phyloP scores from a whole-genome alignment of 2,113 vertebrate species.

The Eretmochelys imbricata region DNA sequence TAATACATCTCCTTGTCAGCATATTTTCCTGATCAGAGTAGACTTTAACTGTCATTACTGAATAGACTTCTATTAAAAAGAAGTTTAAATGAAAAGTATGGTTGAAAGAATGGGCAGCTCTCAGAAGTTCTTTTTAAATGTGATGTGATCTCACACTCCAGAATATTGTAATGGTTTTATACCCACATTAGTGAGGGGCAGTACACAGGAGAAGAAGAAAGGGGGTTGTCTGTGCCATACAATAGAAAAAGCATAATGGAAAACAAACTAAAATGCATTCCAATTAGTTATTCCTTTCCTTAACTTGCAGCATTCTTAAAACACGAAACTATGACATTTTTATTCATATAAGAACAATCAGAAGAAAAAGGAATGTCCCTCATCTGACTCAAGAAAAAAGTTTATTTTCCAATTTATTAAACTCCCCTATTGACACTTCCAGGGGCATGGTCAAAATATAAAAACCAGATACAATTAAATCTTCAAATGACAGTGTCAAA shows the following conservation, averaged over 20 bases:
- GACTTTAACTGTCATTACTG: background rate
- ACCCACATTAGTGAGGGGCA: background rate
- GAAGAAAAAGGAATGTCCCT: background rate
- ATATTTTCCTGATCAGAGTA: background rate
- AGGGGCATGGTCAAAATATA: background rate
- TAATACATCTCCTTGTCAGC: fast-evolving
- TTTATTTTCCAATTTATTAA: background rate
- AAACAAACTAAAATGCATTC: background rate
- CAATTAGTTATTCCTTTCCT: background rate
- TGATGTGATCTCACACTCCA: fast-evolving
- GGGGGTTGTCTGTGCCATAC: background rate
- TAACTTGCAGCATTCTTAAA: too few species aligned
- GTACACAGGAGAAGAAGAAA: background rate
- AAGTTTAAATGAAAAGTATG: background rate
- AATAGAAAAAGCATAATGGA: background rate
- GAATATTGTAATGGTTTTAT: background rate
- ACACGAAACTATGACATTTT: background rate
- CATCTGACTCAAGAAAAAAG: background rate
- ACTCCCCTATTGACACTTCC: background rate
- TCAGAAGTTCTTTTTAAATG: background rate
- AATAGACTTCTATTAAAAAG: background rate
- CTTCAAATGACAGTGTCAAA: background rate
- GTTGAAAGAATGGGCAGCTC: background rate
- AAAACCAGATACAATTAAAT: conserved; percentile 1
- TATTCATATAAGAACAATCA: background rate